Evolutionary conservation across 2,888 invertebrate species (phyloP), one percentile per base, ranked within the genome.

Genomic region (Cryptocephalus moraei): DNA sequence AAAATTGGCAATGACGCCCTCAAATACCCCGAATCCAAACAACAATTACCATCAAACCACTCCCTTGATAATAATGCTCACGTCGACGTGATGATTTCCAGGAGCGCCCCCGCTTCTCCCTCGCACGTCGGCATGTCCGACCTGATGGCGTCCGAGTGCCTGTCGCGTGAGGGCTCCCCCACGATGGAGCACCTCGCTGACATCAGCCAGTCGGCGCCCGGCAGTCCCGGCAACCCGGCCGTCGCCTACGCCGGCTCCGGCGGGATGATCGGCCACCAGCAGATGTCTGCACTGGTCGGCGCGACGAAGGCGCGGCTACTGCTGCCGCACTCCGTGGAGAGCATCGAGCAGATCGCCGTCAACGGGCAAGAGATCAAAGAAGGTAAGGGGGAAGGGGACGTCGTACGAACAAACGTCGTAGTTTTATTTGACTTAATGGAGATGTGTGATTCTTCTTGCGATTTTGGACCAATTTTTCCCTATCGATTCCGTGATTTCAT

Each of bases 101-200:
- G 93, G 73, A 92, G 91, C 69, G 94, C 94, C 45, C 94, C 94
- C 36, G 90, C 92, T 49, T 93, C 93, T 36, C 95, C 94, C 52
- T 92, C 89, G 63, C 93, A 94, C 65, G 86, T 91, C 68, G 87
- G 89, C 65, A 83, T 85, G 72, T 83, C 85, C 48, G 91, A 90
- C 58, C 84, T 88, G 71, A 91, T 90, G 52, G 90, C 91, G 9
- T 79, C 79, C 59, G 90, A 91, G 66, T 80, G 79, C 57, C 72
- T 91, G 56, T 94, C 93, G 33, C 79, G 94, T 58, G 95, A 95
- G 75, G 89, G 90, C 62, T 93, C 94, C 49, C 95, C 95, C 0
- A 83, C 86, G 56, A 88, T 90, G 53, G 87, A 88, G 66, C 76
- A 81, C 62, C 75, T 67, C 58, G 59, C 66, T 11, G 71, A 71